Base-by-base conservation (phyloP, 1,140 invertebrate species). In the Augochlora pura region DNA sequence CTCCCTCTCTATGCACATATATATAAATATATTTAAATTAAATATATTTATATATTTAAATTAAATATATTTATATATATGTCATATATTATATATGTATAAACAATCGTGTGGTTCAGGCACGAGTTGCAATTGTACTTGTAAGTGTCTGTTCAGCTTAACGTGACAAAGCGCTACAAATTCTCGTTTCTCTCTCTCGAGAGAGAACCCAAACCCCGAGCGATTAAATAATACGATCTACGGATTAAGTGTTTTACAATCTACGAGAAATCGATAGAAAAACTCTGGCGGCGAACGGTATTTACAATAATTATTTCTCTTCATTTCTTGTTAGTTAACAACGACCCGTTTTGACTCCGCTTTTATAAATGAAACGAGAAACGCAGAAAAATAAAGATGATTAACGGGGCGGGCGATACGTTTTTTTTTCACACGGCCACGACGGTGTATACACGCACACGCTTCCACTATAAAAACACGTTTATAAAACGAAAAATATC, bases 171-270 rank as follows among this genome's bases (percentile, higher is more conserved):
- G 8, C 32, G 14, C 7, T 3, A 0, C 21, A 14, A 32, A n/a
- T 57, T 49, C 12, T 25, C 12, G 2, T 49, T 6, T 67, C 14
- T 25, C 12, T 67, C 49, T 6, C 49, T 0, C 21, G 42, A 46
- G 42, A 46, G 42, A 46, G 42, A 46, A 46, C 49, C 49, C 49
- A 54, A 21, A 54, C 0, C 16, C 16, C 49, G 18, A 63, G 12
- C 42, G 10, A 7, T 18, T 73, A 38, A 63, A 39, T 23, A 64
- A 8, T 27, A 42, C 62, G 21, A 73, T 14, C 42, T 64, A 49
- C 16, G 63, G 18, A 38, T n/a, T 73, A 46, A 64, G 71, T 64
- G 63, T 52, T 49, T 54, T 64, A 64, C 14, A 21, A 9, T 16
- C 32, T 52, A 42, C 49, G 9, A 63, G 38, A 74, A 25, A 6